Base-by-base conservation (phyloP, 1,140 invertebrate species). In the Brachionus calyciflorus region DNA sequence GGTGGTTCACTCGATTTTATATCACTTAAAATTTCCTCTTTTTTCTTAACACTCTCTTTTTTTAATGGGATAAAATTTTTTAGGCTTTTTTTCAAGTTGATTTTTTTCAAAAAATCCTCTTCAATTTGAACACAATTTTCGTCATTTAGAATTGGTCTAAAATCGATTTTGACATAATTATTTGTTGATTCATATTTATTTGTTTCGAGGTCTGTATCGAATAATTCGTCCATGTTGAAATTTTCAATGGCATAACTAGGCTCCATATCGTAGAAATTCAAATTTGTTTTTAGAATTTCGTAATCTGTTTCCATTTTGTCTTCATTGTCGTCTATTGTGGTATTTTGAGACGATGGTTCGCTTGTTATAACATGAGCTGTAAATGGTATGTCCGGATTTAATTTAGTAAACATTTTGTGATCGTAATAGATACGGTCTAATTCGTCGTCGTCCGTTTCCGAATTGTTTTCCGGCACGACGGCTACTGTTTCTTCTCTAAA, bases 181-280 rank as follows among this genome's bases (percentile, higher is more conserved):
- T 17, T 3, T 4, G 4, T 60, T n/a, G 55, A 28, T 33, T 10
- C 1, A 30, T 60, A 60, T 9, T n/a, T 37, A n/a, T 37, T 37
- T 17, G 55, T 60, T 26, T 60, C 55, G 17, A 17, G 12, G 17
- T 60, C 55, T 28, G 28, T 7, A 14, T 60, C 55, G 30, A 60
- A 14, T 17, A 60, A n/a, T 6, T 37, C 12, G 1, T 60, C 30
- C 55, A 60, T 60, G 55, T 60, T 30, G 30, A 60, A 60, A 28
- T 60, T 60, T 60, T 60, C 19, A 17, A 60, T 60, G 26, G 55
- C 55, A 0, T 33, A 33, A 26, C 33, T 9, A n/a, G 55, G 55
- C 55, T 60, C 55, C n/a, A 60, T 28, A 1, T 60, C 55, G 55
- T 33, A 60, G 17, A 60, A 60, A 30, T 37, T 37, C 33, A 37